A percentile compares a stretch with the other conserved stretches of the same genome.
These are phyloP conservation scores for Eudasyphora cyanicolor DNA, from an alignment of 2,888 invertebrate genomes.

Conservation along the genomic window DNA sequence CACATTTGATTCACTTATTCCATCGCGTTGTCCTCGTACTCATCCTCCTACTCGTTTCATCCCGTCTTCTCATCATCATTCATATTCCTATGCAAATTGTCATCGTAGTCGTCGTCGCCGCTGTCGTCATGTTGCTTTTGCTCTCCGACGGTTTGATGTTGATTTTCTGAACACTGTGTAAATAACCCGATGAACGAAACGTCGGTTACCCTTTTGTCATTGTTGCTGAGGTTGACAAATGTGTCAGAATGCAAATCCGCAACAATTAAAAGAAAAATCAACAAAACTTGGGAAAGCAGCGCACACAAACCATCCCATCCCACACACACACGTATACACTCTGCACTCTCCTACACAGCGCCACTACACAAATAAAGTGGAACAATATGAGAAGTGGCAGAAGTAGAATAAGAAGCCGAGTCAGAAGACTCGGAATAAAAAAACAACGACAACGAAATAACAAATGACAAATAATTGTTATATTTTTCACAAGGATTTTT, in stretches of 20 bases:
- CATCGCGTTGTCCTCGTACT: background rate
- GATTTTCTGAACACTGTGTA: slow-evolving; percentile 59
- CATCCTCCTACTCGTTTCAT: background rate
- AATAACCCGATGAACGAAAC: slow-evolving; percentile 69
- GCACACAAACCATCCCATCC: too few relatives aligned
- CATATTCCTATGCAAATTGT: background rate
- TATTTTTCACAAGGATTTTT: slow-evolving; percentile 62
- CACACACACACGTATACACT: background rate
- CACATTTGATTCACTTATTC: slow-evolving; percentile 16
- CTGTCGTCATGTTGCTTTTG: background rate
- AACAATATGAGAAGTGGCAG: slow-evolving; percentile 48
- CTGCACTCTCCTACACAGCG: too few relatives aligned
- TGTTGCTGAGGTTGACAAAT: slow-evolving; percentile 78
- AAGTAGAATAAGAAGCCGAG: slow-evolving; percentile 19
- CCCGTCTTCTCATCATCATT: slow-evolving; percentile 27
- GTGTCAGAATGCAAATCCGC: slow-evolving; percentile 80
- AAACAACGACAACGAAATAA: slow-evolving; percentile 26
- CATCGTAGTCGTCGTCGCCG: background rate
- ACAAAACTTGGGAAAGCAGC: slow-evolving; percentile 70
- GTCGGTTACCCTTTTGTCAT: slow-evolving; percentile 71
- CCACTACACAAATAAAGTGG: slow-evolving; percentile 52
- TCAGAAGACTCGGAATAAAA: background rate
- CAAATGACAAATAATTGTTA: slow-evolving; percentile 59
- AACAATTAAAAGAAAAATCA: slow-evolving; percentile 79
- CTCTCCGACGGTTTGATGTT: slow-evolving; percentile 48